Percentiles rank a stretch among this genome's conserved stretches.
phyloP scores from a whole-genome alignment of 2,888 invertebrate species.

The Drosophila borborema region DNA sequence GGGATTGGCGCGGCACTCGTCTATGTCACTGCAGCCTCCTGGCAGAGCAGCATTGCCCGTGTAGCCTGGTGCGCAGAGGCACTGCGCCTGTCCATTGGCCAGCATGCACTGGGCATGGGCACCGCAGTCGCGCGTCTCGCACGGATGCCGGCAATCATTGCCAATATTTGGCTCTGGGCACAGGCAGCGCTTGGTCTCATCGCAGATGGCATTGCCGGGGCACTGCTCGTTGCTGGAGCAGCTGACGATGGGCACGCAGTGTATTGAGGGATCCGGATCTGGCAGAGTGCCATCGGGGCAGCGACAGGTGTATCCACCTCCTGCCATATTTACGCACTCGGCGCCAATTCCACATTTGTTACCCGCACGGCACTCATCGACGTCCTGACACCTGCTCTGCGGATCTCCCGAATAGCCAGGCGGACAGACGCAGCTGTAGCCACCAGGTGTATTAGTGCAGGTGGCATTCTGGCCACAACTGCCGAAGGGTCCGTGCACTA shows the following conservation, averaged over 20 bases:
- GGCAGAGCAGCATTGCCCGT: slow-evolving; percentile 87
- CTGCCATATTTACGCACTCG: slow-evolving; percentile 91
- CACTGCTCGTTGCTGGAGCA: slow-evolving; percentile 92
- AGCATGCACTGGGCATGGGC: slow-evolving; percentile 96
- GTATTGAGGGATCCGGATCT: slow-evolving; percentile 93
- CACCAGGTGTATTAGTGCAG: slow-evolving; percentile 92
- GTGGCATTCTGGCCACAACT: slow-evolving; percentile 93
- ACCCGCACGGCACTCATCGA: slow-evolving; percentile 91
- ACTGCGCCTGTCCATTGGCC: slow-evolving; percentile 92
- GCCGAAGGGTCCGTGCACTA: slow-evolving; percentile 90
- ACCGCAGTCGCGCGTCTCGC: slow-evolving; percentile 93
- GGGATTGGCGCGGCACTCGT: slow-evolving; percentile 93
- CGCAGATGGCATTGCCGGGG: slow-evolving; percentile 95
- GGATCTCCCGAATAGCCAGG: slow-evolving; percentile 95
- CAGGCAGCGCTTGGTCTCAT: slow-evolving; percentile 90
- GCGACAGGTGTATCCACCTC: slow-evolving; percentile 91
- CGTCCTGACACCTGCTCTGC: slow-evolving; percentile 91
- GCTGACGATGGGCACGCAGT: slow-evolving; percentile 93
- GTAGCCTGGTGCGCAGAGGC: slow-evolving; percentile 93
- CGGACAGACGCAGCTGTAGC: slow-evolving; percentile 92
- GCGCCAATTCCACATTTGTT: slow-evolving; percentile 93
- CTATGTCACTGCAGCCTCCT: slow-evolving; percentile 93
- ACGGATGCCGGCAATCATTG: slow-evolving; percentile 96
- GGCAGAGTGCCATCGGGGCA: slow-evolving; percentile 93
- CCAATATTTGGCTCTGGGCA: slow-evolving; percentile 97